Base-by-base conservation (phyloP, 2,113 vertebrate genomes). In the Barbus barbus region DNA sequence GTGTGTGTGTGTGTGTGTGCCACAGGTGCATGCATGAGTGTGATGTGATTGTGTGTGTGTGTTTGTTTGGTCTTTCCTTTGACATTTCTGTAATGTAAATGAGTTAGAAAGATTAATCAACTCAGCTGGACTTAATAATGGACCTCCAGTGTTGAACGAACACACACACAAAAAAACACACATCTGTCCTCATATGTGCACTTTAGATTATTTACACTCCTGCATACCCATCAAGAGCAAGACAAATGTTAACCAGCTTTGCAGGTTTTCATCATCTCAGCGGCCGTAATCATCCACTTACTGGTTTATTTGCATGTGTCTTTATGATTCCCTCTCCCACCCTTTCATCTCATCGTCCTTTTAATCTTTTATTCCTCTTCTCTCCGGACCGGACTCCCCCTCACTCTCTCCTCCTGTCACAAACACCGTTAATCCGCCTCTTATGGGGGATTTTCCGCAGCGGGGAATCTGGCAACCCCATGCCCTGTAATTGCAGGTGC, bases 1-100 rank as follows among this genome's bases (percentile, higher is more conserved):
- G 73, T 58, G 33, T 53, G 63, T 61, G 58, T 56, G 48, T 77
- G 84, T 41, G 36, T 73, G 48, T 58, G 6, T 81, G 58, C 71
- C 44, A 46, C 44, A 46, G 44, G 56, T 60, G 56, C 56, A 11
- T 44, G 31, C 31, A 24, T 83, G 80, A 58, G 60, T 53, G 63
- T 61, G 58, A 46, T 48, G 46, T 48, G 46, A 48, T 48, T 65
- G 61, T 77, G 84, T 41, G 36, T 78, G 61, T 58, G 11, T 81
- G 58, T 76, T 36, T 85, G 58, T 78, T 51, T 83, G 22, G 22
- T 58, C 18, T 33, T 48, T 76, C 4, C 20, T 26, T 74, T 86
- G 86, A 72, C 84, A 81, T 88, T 88, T 89, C 33, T 31, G 48
- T 73, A 38, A 80, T 84, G 81, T 72, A 85, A 89, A 89, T 88